These are phyloP conservation scores for Melierax canorus DNA, from an alignment of 2,113 vertebrate genomes.

Conservation along the genomic window DNA sequence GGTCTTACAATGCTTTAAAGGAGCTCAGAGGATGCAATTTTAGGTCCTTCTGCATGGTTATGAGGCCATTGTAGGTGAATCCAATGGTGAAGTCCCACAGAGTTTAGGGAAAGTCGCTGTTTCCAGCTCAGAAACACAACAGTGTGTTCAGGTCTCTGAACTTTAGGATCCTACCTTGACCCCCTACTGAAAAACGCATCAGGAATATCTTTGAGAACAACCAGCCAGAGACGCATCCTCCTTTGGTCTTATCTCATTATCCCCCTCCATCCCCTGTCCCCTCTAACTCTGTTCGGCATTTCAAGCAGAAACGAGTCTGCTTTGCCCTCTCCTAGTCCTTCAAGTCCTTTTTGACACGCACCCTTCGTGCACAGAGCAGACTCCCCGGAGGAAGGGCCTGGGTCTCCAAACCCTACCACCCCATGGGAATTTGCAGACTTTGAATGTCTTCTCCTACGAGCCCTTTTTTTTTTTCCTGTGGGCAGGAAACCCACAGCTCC, in stretches of 20 bases:
- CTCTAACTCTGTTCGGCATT: neutral
- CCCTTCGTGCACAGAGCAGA: accelerated
- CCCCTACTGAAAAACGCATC: neutral
- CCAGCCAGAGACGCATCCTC: neutral
- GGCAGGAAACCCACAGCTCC: neutral
- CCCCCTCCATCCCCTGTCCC: neutral
- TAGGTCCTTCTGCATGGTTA: neutral
- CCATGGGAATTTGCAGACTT: neutral
- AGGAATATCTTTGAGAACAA: neutral
- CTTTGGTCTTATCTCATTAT: neutral
- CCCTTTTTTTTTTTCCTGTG: neutral
- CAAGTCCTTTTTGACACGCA: neutral
- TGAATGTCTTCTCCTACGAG: accelerated
- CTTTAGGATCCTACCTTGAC: neutral
- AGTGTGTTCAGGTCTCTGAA: neutral
- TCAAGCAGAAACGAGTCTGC: neutral
- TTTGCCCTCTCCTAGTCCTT: neutral
- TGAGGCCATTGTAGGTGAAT: neutral
- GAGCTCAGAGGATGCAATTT: neutral
- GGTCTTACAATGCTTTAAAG: neutral
- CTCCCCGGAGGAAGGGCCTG: neutral
- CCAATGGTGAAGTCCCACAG: neutral
- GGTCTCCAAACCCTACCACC: accelerated
- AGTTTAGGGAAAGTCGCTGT: neutral
- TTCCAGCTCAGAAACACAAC: neutral